These are phyloP conservation scores for Neoaliturus tenellus DNA, from an alignment of 2,888 invertebrate genomes.

Conservation along the genomic window DNA sequence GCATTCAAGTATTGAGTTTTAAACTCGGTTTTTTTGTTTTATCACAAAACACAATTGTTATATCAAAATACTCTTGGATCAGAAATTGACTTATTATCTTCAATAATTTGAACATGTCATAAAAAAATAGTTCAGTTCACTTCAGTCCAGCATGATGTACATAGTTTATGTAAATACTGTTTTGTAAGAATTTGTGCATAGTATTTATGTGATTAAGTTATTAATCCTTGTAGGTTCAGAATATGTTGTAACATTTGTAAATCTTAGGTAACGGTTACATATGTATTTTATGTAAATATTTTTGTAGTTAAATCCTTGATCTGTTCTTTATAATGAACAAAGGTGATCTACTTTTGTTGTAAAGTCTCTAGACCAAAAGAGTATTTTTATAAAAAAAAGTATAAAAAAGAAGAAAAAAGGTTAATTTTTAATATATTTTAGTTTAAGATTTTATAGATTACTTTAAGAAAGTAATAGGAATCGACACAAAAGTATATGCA, in stretches of 20 bases:
- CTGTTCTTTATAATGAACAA: conserved; percentile 48
- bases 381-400: conserved; percentile 50
- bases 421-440: conserved; percentile 52
- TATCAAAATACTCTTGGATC: not conserved
- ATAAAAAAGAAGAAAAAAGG: conserved; percentile 25
- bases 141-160: conserved; percentile 49
- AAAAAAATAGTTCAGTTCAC: conserved; percentile 37
- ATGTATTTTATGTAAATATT: conserved; percentile 47
- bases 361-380: conserved; percentile 49
- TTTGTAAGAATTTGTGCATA: conserved; percentile 20
- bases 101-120: not conserved
- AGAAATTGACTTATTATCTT: not conserved
- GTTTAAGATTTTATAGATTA: conserved; percentile 45
- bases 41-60: not conserved
- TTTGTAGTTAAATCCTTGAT: conserved; percentile 46
- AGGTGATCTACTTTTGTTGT: conserved; percentile 46
- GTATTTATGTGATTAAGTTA: conserved; percentile 46
- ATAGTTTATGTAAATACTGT: conserved; percentile 21
- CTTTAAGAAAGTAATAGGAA: conserved; percentile 48
- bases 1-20: not conserved
- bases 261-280: conserved; percentile 34
- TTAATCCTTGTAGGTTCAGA: conserved; percentile 6
- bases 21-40: not conserved
- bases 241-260: conserved; percentile 49
- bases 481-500: conserved; percentile 41